phyloP scores from a whole-genome alignment of 2,797 vertebrate genomes.

The Macropodus opercularis region DNA sequence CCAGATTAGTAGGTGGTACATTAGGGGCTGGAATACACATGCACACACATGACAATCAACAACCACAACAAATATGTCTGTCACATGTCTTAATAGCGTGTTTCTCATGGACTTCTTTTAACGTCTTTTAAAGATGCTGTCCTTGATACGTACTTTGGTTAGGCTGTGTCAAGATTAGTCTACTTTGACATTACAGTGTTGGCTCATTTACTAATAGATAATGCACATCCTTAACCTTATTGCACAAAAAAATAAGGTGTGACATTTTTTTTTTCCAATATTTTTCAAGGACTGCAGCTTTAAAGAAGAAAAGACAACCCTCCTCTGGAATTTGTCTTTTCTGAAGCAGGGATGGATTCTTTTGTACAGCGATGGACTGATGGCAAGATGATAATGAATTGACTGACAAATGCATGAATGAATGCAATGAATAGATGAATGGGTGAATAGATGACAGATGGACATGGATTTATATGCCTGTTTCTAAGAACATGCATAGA shows the following conservation, averaged over 20 bases:
- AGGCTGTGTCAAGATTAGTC: background rate
- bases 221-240: background rate
- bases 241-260: background rate
- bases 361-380: slow-evolving; percentile 49
- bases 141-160: slow-evolving; percentile 62
- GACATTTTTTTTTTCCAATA: background rate
- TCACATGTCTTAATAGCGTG: background rate
- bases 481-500: slow-evolving; percentile 68
- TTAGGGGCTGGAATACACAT: slow-evolving; percentile 80
- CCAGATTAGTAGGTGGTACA: slow-evolving; percentile 90
- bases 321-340: slow-evolving; percentile 65
- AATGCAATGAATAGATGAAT: slow-evolving; percentile 54
- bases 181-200: background rate
- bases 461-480: slow-evolving; percentile 50
- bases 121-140: slow-evolving; percentile 73
- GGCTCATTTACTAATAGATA: background rate
- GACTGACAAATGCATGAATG: slow-evolving; percentile 47
- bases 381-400: slow-evolving; percentile 42
- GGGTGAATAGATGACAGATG: slow-evolving; percentile 42
- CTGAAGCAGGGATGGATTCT: slow-evolving; percentile 54
- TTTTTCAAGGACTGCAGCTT: slow-evolving; percentile 72
- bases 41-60: slow-evolving; percentile 19
- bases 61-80: slow-evolving; percentile 18
- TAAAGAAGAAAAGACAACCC: slow-evolving; percentile 76
- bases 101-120: slow-evolving; percentile 9